A percentile compares a stretch with the other conserved stretches of the same genome.
phyloP scores from a whole-genome alignment of 2,797 vertebrate genomes.

The Tokudaia muenninki region DNA sequence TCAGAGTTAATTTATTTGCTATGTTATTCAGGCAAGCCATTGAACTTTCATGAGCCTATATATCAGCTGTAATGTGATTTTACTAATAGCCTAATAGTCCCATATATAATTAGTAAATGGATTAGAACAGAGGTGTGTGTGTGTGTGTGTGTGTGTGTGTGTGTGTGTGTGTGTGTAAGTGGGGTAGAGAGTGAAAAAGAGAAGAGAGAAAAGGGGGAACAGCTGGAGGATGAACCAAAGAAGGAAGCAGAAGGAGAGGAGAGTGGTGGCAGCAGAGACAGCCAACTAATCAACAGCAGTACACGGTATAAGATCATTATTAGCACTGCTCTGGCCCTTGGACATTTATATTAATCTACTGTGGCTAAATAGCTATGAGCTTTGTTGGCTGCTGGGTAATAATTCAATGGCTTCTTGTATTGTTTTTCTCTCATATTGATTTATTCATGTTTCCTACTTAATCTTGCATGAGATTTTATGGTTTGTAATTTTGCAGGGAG shows the following conservation, averaged over 20 bases:
- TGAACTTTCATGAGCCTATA: slow-evolving; percentile 30
- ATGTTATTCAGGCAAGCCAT: not conserved
- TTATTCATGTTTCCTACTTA: slow-evolving; percentile 56
- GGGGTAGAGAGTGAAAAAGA: not conserved
- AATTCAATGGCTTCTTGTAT: slow-evolving; percentile 33
- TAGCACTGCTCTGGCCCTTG: not conserved
- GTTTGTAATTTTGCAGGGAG: slow-evolving; percentile 41
- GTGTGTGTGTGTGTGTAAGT: not conserved
- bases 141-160: not conserved
- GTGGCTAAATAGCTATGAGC: not conserved
- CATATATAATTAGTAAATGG: not conserved
- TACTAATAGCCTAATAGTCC: not conserved
- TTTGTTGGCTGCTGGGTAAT: slow-evolving; percentile 5
- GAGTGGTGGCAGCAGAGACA: not conserved
- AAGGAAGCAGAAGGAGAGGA: not conserved
- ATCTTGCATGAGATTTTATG: slow-evolving; percentile 36
- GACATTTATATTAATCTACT: slow-evolving; percentile 28
- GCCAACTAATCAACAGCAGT: not conserved
- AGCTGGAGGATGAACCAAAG: too few relatives aligned
- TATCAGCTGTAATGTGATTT: slow-evolving; percentile 13
- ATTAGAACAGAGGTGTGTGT: not conserved
- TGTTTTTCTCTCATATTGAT: slow-evolving; percentile 46
- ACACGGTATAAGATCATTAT: slow-evolving; percentile 11
- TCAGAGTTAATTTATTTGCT: slow-evolving; percentile 8
- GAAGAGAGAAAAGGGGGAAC: not conserved